These are phyloP conservation scores for Drosophila sulfurigaster DNA, from an alignment of 1,140 invertebrate species.

Conservation along the genomic window DNA sequence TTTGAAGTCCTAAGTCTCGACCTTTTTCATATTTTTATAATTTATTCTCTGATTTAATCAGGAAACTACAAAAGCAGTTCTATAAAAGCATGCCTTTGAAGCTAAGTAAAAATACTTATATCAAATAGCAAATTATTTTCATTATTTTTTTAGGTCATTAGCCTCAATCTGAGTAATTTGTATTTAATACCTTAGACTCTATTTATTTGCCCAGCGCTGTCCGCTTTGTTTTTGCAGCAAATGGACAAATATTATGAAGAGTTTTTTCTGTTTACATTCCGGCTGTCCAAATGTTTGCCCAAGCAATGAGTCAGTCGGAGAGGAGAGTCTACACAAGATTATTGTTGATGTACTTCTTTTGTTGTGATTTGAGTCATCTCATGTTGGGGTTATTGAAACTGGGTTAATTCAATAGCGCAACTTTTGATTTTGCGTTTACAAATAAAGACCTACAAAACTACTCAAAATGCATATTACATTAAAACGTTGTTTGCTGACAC, in stretches of 20 bases:
- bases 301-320: constrained; percentile 24
- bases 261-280: constrained; percentile 16
- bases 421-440: neutral
- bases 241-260: constrained; percentile 36
- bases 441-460: constrained; percentile 18
- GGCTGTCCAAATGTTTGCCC: constrained; percentile 31
- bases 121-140: no score
- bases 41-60: no score
- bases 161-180: neutral
- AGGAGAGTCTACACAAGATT: constrained; percentile 19
- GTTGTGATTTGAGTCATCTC: constrained; percentile 23
- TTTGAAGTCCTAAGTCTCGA: no score
- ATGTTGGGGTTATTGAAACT: constrained; percentile 20
- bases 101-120: no score
- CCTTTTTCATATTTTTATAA: no score
- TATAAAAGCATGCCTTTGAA: no score
- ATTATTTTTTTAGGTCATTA: neutral
- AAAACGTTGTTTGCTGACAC: constrained; percentile 38
- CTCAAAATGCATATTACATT: constrained; percentile 36
- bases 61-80: no score
- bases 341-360: constrained; percentile 13
- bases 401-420: constrained; percentile 37
- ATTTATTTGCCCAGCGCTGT: constrained; percentile 16
- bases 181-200: neutral
- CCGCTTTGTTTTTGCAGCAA: constrained; percentile 24